Conservation (phyloP, 2,888 invertebrate species). For the Galeruca laticollis region DNA sequence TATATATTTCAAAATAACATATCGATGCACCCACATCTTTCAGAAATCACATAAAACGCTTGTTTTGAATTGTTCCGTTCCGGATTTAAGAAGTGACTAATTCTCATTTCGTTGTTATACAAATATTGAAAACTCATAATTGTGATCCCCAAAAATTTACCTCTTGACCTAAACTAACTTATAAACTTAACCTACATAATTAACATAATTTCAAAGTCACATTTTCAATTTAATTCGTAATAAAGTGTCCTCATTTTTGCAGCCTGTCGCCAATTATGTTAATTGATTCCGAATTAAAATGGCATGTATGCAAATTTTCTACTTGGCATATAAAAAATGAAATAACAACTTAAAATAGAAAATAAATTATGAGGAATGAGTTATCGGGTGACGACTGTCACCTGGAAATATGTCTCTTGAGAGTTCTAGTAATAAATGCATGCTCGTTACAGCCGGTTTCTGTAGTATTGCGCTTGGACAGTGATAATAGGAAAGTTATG, state of each 20-base stretch:
- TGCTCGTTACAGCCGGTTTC: constrained; percentile 53
- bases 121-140: too few species aligned
- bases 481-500: constrained; percentile 66
- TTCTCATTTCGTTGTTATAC: too few species aligned
- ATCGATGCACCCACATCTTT: too few species aligned
- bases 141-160: too few species aligned
- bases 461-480: constrained; percentile 61
- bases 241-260: background rate
- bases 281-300: background rate
- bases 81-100: too few species aligned
- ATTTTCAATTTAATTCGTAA: too few species aligned
- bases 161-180: too few species aligned
- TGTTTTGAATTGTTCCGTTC: too few species aligned
- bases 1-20: too few species aligned
- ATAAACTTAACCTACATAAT: too few species aligned
- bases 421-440: constrained; percentile 51
- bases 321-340: background rate
- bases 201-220: too few species aligned
- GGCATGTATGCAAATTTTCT: constrained; percentile 4
- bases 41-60: too few species aligned
- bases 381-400: constrained; percentile 28
- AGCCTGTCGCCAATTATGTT: background rate
- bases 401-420: constrained; percentile 48
- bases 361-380: constrained; percentile 18
- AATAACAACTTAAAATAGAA: background rate